Evolutionary conservation across 1,140 invertebrate species (phyloP).

Genomic region (Macrobrachium nipponense): DNA sequence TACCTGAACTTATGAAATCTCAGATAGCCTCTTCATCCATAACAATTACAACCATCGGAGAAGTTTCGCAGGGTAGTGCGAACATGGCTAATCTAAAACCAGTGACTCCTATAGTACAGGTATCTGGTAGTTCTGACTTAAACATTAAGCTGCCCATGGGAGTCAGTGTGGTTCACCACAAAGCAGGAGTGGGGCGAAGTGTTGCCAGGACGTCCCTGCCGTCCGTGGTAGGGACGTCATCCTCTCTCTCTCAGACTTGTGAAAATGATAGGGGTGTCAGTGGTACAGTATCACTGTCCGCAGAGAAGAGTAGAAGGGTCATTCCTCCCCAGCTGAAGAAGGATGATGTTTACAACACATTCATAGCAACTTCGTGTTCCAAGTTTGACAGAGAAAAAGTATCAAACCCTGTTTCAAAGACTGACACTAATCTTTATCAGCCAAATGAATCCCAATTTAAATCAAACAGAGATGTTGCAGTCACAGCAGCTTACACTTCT

Average conservation of each 20-base stretch:
- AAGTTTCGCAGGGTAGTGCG: not conserved
- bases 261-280: not conserved
- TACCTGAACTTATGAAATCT: not conserved
- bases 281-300: not conserved
- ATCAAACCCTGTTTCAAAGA: no score
- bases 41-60: constrained; percentile 40
- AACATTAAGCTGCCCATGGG: constrained; percentile 26
- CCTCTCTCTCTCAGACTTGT: not conserved
- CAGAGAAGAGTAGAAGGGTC: not conserved
- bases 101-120: not conserved
- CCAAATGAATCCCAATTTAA: no score
- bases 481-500: no score
- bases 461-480: no score
- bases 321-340: constrained; percentile 16
- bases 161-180: constrained; percentile 44
- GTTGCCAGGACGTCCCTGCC: not conserved
- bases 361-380: no score
- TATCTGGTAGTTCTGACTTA: constrained; percentile 9
- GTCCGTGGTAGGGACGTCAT: not conserved
- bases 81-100: not conserved
- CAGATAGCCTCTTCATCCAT: constrained; percentile 31
- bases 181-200: constrained; percentile 26
- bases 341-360: not conserved
- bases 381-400: no score
- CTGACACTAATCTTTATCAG: no score